These are phyloP conservation scores for Tiliqua scincoides DNA, from an alignment of 2,113 vertebrate species.

Conservation along the genomic window DNA sequence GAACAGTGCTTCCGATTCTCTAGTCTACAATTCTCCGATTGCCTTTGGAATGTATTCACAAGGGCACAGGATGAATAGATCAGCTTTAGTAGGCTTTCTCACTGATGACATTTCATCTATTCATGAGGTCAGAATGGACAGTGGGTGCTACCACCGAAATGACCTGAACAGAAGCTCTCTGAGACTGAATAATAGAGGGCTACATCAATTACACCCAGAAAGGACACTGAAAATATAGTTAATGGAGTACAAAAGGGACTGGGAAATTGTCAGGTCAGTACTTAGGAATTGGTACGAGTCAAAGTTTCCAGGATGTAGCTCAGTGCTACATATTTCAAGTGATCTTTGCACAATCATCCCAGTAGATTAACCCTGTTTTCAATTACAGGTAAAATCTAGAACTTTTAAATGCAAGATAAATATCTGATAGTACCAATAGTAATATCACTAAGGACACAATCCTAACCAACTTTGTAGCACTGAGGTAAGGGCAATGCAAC, in stretches of 20 bases:
- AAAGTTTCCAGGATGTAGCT: neutral
- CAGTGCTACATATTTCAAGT: neutral
- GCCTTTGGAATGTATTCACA: constrained; percentile 7
- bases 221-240: neutral
- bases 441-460: neutral
- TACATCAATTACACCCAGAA: neutral
- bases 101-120: neutral
- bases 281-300: neutral
- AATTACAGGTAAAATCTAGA: neutral
- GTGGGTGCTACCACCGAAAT: neutral
- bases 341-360: neutral
- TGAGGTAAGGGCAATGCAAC: too few relatives aligned
- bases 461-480: too few relatives aligned
- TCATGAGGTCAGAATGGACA: constrained; percentile 4
- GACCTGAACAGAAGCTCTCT: neutral
- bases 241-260: neutral
- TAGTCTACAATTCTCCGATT: neutral
- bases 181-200: neutral
- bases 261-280: neutral
- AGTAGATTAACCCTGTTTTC: neutral
- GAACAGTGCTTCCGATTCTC: neutral
- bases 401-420: neutral
- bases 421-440: neutral
- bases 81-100: neutral
- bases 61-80: neutral